Evolutionary conservation across 1,140 invertebrate species (phyloP), one percentile per base, ranked within the genome.

Genomic region (Trichomalopsis sarcophagae): DNA sequence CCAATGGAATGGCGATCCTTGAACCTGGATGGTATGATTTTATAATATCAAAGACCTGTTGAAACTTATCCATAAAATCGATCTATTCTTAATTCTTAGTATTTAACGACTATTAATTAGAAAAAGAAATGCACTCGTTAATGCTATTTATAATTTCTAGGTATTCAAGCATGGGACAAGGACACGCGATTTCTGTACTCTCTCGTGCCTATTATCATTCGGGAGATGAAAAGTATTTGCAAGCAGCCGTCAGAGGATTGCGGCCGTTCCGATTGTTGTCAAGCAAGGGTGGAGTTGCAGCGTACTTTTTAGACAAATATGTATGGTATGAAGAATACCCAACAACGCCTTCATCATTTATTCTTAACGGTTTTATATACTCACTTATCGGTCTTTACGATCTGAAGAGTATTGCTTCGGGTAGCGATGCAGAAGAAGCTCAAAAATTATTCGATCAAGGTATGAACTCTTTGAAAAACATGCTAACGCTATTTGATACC

Each of bases 311-410:
- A 90, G 96, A 96, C 87, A 96, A 96, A 90, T 97, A 97, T 89
- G 94, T 95, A 68, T 96, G 96, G 96, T 99, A 99, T 91, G 99
- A 99, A 93, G 99, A 99, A 91, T 99, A 99, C 93, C 99, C 99
- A 7, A 99, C 99, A 0, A 96, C 95, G 55, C 99, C 99, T 0
- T 95, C 97, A 6, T 97, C 97, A 4, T 99, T 99, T 93, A 98
- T 99, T 11, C 95, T 99, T 2, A 99, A 99, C 93, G 99, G 99
- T 44, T 99, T 99, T 93, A 99, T 99, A 88, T 99, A 99, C 93
- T 98, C 99, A 0, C 94, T 99, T 2, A 95, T 99, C 82, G 99
- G 99, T 4, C 94, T 99, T 0, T 99, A 99, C 91, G 99, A 99
- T 94, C 93, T 99, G 40, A 95, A 96, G 88, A 95, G 95, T 89